Percentiles rank a stretch among this genome's conserved stretches.
These are phyloP conservation scores for Drosophila fulvimacula DNA, from an alignment of 2,888 invertebrate genomes.

Conservation along the genomic window DNA sequence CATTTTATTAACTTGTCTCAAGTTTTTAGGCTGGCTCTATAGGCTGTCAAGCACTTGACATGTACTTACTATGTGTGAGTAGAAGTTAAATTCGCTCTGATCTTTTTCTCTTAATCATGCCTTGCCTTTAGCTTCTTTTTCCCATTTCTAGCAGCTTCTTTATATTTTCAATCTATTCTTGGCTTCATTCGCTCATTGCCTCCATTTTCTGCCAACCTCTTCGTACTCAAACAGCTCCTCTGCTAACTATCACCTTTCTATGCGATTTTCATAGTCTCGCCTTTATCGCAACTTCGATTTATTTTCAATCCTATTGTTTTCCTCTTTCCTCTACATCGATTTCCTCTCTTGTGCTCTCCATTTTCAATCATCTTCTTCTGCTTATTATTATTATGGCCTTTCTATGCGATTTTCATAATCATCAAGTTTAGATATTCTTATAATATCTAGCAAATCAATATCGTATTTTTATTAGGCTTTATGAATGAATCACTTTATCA, in stretches of 20 bases:
- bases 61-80: too few relatives aligned
- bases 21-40: not conserved
- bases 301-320: not conserved
- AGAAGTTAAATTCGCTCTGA: too few relatives aligned
- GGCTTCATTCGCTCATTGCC: not conserved
- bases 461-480: not conserved
- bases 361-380: not conserved
- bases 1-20: not conserved
- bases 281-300: not conserved
- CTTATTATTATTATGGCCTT: not conserved
- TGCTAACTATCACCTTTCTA: not conserved
- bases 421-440: not conserved
- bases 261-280: not conserved
- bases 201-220: not conserved
- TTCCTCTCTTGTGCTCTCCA: not conserved
- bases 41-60: slow-evolving; percentile 10
- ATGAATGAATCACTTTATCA: not conserved
- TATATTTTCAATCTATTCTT: not conserved
- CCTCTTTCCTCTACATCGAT: not conserved
- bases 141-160: not conserved
- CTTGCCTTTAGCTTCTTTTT: too few relatives aligned
- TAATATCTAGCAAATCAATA: not conserved
- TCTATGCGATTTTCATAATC: not conserved
- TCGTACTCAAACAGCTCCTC: not conserved
- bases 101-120: not conserved